These are phyloP conservation scores for Sesia bembeciformis DNA, from an alignment of 2,888 invertebrate species.

Conservation along the genomic window DNA sequence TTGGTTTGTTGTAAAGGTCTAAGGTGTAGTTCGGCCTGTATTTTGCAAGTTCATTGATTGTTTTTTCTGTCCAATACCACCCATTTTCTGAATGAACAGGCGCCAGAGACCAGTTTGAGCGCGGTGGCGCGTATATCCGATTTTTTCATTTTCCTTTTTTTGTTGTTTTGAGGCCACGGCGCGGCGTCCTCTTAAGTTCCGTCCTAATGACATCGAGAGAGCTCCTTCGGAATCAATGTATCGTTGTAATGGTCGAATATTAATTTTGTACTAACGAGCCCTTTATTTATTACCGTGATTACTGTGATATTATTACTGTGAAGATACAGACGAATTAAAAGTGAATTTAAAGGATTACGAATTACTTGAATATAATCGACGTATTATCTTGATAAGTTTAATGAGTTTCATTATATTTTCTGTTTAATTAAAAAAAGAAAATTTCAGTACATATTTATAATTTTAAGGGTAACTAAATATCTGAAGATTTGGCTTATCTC, in stretches of 20 bases:
- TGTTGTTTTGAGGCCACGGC: not conserved
- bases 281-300: not conserved
- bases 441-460: too few relatives aligned
- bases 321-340: too few relatives aligned
- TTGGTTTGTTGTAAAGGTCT: rapidly evolving
- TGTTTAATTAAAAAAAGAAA: too few relatives aligned
- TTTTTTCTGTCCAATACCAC: constrained; percentile 25
- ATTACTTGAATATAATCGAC: too few relatives aligned
- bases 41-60: constrained; percentile 16
- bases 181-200: constrained; percentile 2
- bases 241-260: constrained; percentile 21
- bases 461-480: too few relatives aligned
- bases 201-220: not conserved
- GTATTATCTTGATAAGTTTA: too few relatives aligned
- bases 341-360: too few relatives aligned
- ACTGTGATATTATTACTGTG: not conserved
- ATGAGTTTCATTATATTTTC: too few relatives aligned
- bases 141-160: constrained; percentile 3
- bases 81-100: constrained; percentile 45
- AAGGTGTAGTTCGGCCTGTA: constrained; percentile 10
- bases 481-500: too few relatives aligned
- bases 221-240: constrained; percentile 13
- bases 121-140: constrained; percentile 13
- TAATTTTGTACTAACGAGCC: constrained; percentile 16
- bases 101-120: constrained; percentile 38